Evolutionary conservation across 2,888 invertebrate genomes (phyloP), one percentile per base, ranked within the genome.

Genomic region (Agrotis segetum): DNA sequence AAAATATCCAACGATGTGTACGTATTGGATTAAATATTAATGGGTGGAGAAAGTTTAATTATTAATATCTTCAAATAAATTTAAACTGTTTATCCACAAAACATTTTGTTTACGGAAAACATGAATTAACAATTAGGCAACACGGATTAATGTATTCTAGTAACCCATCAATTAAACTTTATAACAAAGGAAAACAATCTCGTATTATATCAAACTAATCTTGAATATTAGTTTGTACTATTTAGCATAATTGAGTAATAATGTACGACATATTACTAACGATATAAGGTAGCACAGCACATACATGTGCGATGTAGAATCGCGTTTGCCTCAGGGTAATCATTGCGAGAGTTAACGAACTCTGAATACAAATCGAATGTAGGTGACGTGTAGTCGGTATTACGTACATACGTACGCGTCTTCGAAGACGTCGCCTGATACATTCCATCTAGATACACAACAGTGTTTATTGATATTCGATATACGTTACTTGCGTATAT

Each of bases 311-410:
- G 79, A 71, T 82, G 84, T 69, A 83, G 82, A 65, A 76, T 81
- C 85, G 85, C 84, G 87, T 85, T 84, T 83, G 91, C 92, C 92
- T 90, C 85, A 77, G 88, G 92, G 89, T 88, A 90, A 92, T 92
- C 91, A 91, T 89, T 89, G 90, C 84, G 87, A 87, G 91, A 93
- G 92, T 88, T 93, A 93, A 93, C 93, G 93, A 94, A 94, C 93
- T 92, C 90, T 86, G 91, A 90, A 92, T 91, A 92, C 91, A 93
- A 92, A 93, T 93, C 89, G 90, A 92, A 92, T 93, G 81, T 92
- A 84, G 87, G 87, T 85, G 84, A 86, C 82, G 85, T 83, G 80
- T 78, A 74, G 77, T 56, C 34, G 34, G 34, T 70, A 75, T 67
- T 78, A 79, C 61, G 13, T 64, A 69, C 67, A 50, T 74, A 76